Percentiles rank a stretch among this genome's conserved stretches.
Evolutionary conservation across 2,113 vertebrate species (phyloP).

Genomic region (Caracal caracal): DNA sequence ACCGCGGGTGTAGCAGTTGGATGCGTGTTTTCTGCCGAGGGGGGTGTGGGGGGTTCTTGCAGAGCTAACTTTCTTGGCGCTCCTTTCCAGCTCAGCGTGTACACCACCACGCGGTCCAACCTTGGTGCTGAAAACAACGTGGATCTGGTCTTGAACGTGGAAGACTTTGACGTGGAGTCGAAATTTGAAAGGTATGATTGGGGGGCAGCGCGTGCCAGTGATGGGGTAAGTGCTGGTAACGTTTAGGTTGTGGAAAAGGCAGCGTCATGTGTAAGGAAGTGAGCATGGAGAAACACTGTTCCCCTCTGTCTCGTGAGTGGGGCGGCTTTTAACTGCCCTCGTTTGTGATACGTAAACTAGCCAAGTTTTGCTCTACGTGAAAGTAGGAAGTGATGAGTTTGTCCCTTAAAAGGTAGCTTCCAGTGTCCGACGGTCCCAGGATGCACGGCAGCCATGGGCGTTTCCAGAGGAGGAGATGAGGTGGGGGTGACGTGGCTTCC

Average conservation of each 20-base stretch:
- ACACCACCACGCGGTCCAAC: slow-evolving; percentile 91
- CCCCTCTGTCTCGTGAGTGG: fast-evolving
- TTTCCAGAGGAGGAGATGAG: background rate
- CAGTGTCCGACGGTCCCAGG: fast-evolving
- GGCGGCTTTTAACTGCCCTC: fast-evolving
- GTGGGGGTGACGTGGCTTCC: background rate
- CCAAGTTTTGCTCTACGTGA: background rate
- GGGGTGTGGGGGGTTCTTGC: background rate
- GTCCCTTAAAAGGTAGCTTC: background rate
- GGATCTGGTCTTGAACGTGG: slow-evolving; percentile 94
- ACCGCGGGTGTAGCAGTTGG: fast-evolving
- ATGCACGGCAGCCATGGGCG: fast-evolving
- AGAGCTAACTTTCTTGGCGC: background rate
- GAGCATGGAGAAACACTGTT: fast-evolving
- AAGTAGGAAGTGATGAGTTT: background rate
- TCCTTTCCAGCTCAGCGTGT: slow-evolving; percentile 93
- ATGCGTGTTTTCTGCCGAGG: background rate
- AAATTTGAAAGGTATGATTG: slow-evolving; percentile 94
- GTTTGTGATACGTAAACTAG: fast-evolving
- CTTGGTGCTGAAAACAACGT: slow-evolving; percentile 90
- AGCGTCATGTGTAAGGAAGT: fast-evolving
- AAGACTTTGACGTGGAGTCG: slow-evolving; percentile 93
- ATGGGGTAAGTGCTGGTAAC: fast-evolving
- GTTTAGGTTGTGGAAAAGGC: too few relatives aligned
- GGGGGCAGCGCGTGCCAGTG: background rate